phyloP scores from a whole-genome alignment of 2,797 vertebrate species.

The Xerus rutilus region DNA sequence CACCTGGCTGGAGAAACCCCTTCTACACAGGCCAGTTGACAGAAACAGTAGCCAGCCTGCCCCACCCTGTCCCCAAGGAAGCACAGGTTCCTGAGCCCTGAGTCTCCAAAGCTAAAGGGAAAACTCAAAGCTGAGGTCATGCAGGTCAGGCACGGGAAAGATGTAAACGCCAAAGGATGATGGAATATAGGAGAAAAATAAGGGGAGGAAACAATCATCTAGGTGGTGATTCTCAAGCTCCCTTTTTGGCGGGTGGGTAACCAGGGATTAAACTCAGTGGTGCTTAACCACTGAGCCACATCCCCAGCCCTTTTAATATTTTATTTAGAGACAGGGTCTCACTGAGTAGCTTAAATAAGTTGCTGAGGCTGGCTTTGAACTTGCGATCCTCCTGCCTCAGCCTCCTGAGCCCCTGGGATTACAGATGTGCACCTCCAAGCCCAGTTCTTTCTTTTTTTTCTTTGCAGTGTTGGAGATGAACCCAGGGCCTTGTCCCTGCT shows the following conservation, averaged over 20 bases:
- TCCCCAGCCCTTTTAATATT: too few relatives aligned
- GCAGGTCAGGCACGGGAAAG: background rate
- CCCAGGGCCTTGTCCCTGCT: too few relatives aligned
- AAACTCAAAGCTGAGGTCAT: background rate
- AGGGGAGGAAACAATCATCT: background rate
- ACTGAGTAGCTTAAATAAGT: too few relatives aligned
- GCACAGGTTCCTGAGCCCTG: background rate
- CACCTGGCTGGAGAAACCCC: background rate
- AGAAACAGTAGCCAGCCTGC: background rate
- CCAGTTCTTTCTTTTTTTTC: too few relatives aligned
- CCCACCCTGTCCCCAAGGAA: background rate
- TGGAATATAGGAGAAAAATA: background rate
- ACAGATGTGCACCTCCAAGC: too few relatives aligned
- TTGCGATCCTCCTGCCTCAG: too few relatives aligned
- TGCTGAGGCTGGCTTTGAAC: too few relatives aligned
- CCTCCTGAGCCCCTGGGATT: too few relatives aligned
- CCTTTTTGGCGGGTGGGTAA: background rate
- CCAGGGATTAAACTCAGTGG: too few relatives aligned
- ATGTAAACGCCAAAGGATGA: background rate
- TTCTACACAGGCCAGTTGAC: background rate
- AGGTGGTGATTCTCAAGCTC: background rate
- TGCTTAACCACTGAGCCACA: too few relatives aligned
- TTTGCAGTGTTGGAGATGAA: too few relatives aligned
- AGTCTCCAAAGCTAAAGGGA: background rate
- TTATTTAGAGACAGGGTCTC: too few relatives aligned